phyloP scores from a whole-genome alignment of 2,888 invertebrate species.

The Mimachlamys varia region DNA sequence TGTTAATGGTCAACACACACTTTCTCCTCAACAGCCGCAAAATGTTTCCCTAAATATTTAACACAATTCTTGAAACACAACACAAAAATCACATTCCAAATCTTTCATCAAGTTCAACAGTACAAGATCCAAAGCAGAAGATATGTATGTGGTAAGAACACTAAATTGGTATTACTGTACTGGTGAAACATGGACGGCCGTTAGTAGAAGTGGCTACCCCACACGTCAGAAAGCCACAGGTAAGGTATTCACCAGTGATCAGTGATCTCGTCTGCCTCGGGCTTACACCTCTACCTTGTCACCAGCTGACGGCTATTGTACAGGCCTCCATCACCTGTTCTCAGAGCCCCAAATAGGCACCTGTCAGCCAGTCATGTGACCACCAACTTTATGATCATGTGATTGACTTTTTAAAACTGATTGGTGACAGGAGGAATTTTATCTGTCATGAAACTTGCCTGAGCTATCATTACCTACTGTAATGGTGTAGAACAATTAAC shows the following conservation, averaged over 20 bases:
- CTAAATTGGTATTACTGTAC: too few species aligned
- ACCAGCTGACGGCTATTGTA: conserved; percentile 29
- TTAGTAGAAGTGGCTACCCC: background rate
- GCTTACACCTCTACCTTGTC: background rate
- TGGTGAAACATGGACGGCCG: background rate
- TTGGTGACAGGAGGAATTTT: conserved; percentile 34
- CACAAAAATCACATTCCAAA: background rate
- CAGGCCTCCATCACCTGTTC: conserved; percentile 29
- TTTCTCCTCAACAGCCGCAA: background rate
- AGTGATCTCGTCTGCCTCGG: background rate
- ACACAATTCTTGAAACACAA: background rate
- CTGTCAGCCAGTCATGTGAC: conserved; percentile 51
- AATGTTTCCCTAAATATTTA: background rate
- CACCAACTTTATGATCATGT: conserved; percentile 38
- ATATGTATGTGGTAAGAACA: background rate
- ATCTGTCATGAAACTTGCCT: background rate
- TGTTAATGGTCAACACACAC: background rate
- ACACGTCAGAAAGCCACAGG: background rate
- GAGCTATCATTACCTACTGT: background rate
- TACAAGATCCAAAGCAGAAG: background rate
- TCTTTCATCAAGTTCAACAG: background rate
- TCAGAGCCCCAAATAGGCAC: conserved; percentile 37
- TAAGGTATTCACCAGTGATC: conserved; percentile 1
- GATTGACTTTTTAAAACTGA: conserved; percentile 38
- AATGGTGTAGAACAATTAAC: background rate